These are phyloP conservation scores for Cryptosula pallasiana DNA, from an alignment of 2,888 invertebrate genomes.

Conservation along the genomic window DNA sequence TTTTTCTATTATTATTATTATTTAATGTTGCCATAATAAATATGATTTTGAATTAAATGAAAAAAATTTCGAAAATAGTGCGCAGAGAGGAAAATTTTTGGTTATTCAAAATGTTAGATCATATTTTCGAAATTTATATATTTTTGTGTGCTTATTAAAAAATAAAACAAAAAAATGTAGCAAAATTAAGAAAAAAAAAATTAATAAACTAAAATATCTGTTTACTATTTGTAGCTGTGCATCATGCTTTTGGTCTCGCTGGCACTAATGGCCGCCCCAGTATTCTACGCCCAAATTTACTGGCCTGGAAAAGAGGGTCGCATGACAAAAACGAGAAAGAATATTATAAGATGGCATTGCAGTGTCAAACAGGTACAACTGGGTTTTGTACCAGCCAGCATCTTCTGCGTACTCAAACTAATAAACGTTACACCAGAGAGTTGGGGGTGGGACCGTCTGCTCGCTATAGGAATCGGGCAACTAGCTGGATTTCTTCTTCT, in stretches of 20 bases:
- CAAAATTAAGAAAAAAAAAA: not conserved
- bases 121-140: no score
- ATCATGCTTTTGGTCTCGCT: not conserved
- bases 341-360: not conserved
- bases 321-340: constrained; percentile 11
- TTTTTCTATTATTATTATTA: no score
- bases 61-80: no score
- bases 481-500: not conserved
- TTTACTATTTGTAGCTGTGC: constrained; percentile 4
- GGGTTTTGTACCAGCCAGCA: not conserved
- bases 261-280: constrained; percentile 6
- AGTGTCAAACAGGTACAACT: not conserved
- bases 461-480: constrained; percentile 1
- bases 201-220: not conserved
- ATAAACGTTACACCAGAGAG: not conserved
- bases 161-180: not conserved
- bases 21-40: no score
- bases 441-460: constrained; percentile 4
- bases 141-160: not conserved
- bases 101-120: no score
- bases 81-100: no score
- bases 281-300: constrained; percentile 9
- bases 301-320: not conserved
- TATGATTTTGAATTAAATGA: no score
- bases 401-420: not conserved